Conservation (phyloP, 2,113 vertebrate genomes). For the Prietella phreatophila region DNA sequence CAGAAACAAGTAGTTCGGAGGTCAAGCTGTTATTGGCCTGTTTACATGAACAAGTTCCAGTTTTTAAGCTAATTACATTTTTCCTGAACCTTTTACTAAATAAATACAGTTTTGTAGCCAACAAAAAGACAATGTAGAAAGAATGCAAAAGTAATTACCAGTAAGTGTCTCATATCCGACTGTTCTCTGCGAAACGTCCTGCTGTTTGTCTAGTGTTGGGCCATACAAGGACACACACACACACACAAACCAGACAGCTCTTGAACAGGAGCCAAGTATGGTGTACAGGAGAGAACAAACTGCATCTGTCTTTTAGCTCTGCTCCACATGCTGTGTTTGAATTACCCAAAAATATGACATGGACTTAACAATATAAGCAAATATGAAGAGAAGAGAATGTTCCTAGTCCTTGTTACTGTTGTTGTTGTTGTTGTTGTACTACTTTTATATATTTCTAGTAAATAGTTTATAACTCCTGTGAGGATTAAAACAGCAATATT, state of each 20-base stretch:
- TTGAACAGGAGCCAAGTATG: slow-evolving; percentile 67
- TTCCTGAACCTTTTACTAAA: neutral
- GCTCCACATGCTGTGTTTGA: neutral
- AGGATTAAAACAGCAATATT: neutral
- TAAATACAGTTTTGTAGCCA: neutral
- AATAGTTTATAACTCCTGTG: neutral
- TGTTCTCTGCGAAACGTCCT: slow-evolving; percentile 39
- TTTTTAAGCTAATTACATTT: neutral
- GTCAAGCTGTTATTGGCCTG: slow-evolving; percentile 9
- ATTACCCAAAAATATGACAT: neutral
- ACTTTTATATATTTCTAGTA: neutral
- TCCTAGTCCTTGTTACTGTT: neutral
- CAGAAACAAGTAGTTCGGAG: neutral
- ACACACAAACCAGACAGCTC: slow-evolving; percentile 7
- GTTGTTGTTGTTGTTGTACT: neutral
- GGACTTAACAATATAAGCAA: neutral
- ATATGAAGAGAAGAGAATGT: neutral
- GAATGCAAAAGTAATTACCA: slow-evolving; percentile 62
- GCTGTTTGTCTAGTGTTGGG: slow-evolving; percentile 28
- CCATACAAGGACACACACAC: slow-evolving; percentile 58
- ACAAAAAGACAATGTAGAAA: neutral
- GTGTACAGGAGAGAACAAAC: slow-evolving; percentile 59
- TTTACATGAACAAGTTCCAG: neutral
- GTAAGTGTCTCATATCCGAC: slow-evolving; percentile 62
- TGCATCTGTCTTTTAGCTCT: neutral